Percentiles rank a stretch among this genome's conserved stretches.
These are phyloP conservation scores for Rhamnusium bicolor DNA, from an alignment of 2,888 invertebrate species.

Conservation along the genomic window DNA sequence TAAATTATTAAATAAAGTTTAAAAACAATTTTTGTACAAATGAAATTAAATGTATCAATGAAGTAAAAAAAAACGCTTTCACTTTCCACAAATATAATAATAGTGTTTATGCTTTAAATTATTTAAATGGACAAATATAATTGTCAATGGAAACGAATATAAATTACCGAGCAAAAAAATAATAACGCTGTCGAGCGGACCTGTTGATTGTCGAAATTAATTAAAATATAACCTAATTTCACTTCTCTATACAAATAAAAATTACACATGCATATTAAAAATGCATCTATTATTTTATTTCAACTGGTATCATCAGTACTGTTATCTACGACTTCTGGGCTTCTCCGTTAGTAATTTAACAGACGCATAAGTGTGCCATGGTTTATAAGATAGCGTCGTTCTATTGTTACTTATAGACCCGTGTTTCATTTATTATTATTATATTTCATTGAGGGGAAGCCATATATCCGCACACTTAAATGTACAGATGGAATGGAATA, in stretches of 20 bases:
- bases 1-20: slow-evolving; percentile 21
- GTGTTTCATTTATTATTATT: slow-evolving; percentile 47
- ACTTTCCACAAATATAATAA: slow-evolving; percentile 51
- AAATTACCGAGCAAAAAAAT: slow-evolving; percentile 53
- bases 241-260: slow-evolving; percentile 49
- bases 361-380: slow-evolving; percentile 48
- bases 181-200: slow-evolving; percentile 52
- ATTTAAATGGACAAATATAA: slow-evolving; percentile 58
- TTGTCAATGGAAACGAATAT: slow-evolving; percentile 47
- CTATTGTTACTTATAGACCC: slow-evolving; percentile 47
- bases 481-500: slow-evolving; percentile 37
- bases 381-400: slow-evolving; percentile 52
- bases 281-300: slow-evolving; percentile 47
- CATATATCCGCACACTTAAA: slow-evolving; percentile 35
- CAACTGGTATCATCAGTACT: slow-evolving; percentile 23
- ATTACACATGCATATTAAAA: slow-evolving; percentile 51
- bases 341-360: slow-evolving; percentile 30
- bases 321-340: neutral
- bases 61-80: slow-evolving; percentile 48
- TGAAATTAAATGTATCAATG: slow-evolving; percentile 12
- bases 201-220: slow-evolving; percentile 61
- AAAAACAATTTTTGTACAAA: neutral
- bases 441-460: slow-evolving; percentile 41
- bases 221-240: slow-evolving; percentile 59
- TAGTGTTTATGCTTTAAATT: slow-evolving; percentile 57